phyloP scores from a whole-genome alignment of 35 echinoderm and acorn worm species.

The Amphiura filiformis region DNA sequence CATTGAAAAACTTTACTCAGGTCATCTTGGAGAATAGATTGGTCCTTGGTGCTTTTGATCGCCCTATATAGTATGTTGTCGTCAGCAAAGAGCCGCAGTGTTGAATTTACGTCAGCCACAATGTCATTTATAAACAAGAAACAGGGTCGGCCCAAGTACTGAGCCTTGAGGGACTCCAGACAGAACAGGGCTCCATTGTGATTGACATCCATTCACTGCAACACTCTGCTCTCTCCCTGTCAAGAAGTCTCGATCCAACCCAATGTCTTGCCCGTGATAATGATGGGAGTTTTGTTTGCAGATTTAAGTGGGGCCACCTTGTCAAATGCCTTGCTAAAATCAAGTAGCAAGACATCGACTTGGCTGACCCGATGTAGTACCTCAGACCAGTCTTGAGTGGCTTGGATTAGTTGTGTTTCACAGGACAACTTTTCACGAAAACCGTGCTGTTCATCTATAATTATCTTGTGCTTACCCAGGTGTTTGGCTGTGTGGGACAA shows the following conservation, averaged over 20 bases:
- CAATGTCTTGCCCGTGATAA: constrained; percentile 13
- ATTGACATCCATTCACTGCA: neutral
- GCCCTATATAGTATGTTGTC: too few relatives aligned
- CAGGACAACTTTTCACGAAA: constrained; percentile 27
- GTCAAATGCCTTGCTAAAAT: constrained; percentile 20
- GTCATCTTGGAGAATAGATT: too few relatives aligned
- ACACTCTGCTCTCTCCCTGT: constrained; percentile 22
- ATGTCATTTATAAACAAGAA: constrained; percentile 28
- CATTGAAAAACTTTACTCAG: too few relatives aligned
- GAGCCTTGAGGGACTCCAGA: constrained; percentile 34
- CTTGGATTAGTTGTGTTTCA: constrained; percentile 25
- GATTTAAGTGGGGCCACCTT: neutral
- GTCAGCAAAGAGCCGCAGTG: neutral
- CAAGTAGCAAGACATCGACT: constrained; percentile 11
- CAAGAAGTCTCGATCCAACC: constrained; percentile 18
- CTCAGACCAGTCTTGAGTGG: constrained; percentile 30
- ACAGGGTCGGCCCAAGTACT: constrained; percentile 20
- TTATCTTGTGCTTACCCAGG: constrained; percentile 29
- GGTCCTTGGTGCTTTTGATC: too few relatives aligned
- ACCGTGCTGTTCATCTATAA: constrained; percentile 35
- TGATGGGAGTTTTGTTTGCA: neutral
- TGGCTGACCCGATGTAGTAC: constrained; percentile 9
- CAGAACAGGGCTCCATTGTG: neutral
- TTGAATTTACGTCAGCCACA: neutral
- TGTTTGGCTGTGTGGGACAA: constrained; percentile 19